Percentiles rank a stretch among this genome's conserved stretches.
These are phyloP conservation scores for Spatulosminthurus flaviceps DNA, from an alignment of 2,888 invertebrate species.

Conservation along the genomic window DNA sequence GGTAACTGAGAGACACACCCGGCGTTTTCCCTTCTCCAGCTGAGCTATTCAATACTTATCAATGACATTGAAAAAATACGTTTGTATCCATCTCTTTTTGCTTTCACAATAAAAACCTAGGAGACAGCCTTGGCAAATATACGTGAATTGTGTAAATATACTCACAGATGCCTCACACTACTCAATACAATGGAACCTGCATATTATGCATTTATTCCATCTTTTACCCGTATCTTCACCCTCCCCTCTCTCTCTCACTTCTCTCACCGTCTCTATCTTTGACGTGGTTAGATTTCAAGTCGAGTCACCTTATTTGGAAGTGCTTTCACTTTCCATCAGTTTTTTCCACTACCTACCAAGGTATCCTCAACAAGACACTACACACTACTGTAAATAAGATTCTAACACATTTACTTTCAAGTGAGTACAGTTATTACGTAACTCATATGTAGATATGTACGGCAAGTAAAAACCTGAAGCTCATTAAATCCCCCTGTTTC, in stretches of 20 bases:
- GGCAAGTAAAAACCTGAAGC: constrained; percentile 12
- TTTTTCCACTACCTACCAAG: too few relatives aligned
- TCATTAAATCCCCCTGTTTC: constrained; percentile 40
- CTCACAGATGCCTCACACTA: background rate
- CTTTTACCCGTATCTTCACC: background rate
- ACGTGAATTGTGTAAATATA: background rate
- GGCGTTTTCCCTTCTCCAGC: constrained; percentile 48
- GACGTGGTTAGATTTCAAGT: background rate
- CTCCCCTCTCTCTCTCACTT: background rate
- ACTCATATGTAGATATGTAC: too few relatives aligned
- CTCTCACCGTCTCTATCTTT: background rate
- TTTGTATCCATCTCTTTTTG: constrained; percentile 9
- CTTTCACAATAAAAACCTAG: background rate
- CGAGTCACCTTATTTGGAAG: constrained; percentile 14
- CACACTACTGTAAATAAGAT: too few relatives aligned
- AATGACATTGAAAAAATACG: constrained; percentile 39
- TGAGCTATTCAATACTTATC: constrained; percentile 48
- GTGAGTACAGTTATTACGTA: background rate
- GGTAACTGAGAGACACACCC: constrained; percentile 47
- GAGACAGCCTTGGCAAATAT: background rate
- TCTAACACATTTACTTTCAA: too few relatives aligned
- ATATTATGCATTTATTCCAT: background rate
- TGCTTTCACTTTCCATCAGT: constrained; percentile 23
- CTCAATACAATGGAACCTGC: too few relatives aligned
- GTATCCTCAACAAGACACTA: background rate